Base-by-base conservation (phyloP, 2,113 vertebrate species). In the Coturnix japonica region DNA sequence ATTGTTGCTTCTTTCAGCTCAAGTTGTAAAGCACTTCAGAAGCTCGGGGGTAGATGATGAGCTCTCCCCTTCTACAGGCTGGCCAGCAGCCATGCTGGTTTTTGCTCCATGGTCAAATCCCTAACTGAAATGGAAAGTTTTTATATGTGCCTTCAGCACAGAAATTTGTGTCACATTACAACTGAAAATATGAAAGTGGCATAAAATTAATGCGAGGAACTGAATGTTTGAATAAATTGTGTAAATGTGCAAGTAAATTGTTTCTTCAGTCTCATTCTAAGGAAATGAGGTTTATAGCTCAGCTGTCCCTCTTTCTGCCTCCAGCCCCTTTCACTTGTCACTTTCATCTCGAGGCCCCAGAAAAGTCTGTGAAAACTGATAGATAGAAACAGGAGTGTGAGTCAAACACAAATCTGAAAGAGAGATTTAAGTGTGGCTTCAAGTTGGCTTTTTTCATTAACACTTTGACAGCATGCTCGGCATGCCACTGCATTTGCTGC, bases 401-500 rank as follows among this genome's bases (percentile, higher is more conserved):
- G 15, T 78, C 31, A 11, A 70, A 26, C n/a, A 47, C 19, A 56
- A 71, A 74, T 22, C 4, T 37, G 69, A 83, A 66, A 23, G 37
- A 33, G 4, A 73, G 3, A 64, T 67, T 83, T 86, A 35, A 28
- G 7, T n/a, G n/a, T 26, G 75, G 43, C 47, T 69, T 66, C 13
- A 43, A 56, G 15, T 5, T 64, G 4, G 11, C 33, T 59, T 63
- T 47, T 66, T 66, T 33, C 43, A 41, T 22, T 56, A 4, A 19
- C 23, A 1, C 7, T 81, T 64, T 26, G 35, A 75, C 35, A 16
- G 4, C 1, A 2, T 25, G 13, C 47, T 81, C 23, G 31, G 19
- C 18, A 17, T 2, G 35, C 2, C 18, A 17, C 66, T 28, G 25
- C 0, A 3, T 44, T 12, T 31, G 33, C 82, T 23, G 78, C 3